Evolutionary conservation across 2,888 invertebrate genomes (phyloP).

Genomic region (Lagria hirta): DNA sequence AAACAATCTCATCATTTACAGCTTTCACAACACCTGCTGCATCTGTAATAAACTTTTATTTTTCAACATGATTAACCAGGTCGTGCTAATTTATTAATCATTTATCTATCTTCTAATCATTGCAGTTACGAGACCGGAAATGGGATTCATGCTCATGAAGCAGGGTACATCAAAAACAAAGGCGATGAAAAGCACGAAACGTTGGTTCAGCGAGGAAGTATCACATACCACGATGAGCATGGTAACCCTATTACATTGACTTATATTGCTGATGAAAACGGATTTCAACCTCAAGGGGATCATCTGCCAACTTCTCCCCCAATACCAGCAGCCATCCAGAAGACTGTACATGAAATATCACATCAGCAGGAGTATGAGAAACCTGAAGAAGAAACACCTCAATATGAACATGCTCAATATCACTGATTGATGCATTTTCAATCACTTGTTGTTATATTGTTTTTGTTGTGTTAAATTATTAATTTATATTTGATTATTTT

Average conservation of each 20-base stretch:
- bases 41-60: constrained; percentile 5
- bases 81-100: constrained; percentile 3
- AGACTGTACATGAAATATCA: constrained; percentile 59
- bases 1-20: constrained; percentile 11
- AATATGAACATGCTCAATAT: constrained; percentile 7
- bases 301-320: constrained; percentile 83
- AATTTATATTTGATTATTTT: neutral
- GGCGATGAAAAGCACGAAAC: constrained; percentile 66
- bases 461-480: constrained; percentile 11
- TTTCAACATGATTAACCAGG: constrained; percentile 6
- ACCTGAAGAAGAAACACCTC: neutral
- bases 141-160: constrained; percentile 70
- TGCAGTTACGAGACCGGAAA: constrained; percentile 76
- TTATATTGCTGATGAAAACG: constrained; percentile 74
- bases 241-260: constrained; percentile 65
- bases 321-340: constrained; percentile 71
- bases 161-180: constrained; percentile 70
- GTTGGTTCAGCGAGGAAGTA: constrained; percentile 69
- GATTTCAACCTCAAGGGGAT: constrained; percentile 63
- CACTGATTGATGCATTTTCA: constrained; percentile 5
- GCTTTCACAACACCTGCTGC: constrained; percentile 24
- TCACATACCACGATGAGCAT: constrained; percentile 73
- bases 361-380: constrained; percentile 21
- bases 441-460: constrained; percentile 4
- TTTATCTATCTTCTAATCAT: constrained; percentile 23